These are phyloP conservation scores for Leptoteleia sp. DNA, from an alignment of 1,140 invertebrate genomes.

Conservation along the genomic window DNA sequence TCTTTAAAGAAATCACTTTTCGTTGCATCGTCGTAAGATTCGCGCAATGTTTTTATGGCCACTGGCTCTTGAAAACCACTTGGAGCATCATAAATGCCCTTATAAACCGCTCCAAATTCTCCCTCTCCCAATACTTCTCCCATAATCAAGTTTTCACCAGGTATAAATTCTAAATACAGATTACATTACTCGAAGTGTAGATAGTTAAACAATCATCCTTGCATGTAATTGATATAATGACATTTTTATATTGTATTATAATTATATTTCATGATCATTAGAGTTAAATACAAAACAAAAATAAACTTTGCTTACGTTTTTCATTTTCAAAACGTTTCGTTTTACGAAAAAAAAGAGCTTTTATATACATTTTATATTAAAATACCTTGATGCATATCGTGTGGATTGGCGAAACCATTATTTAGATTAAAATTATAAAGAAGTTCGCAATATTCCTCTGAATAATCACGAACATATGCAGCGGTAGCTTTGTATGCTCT, in stretches of 20 bases:
- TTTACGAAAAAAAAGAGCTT: too few relatives aligned
- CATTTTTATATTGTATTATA: too few relatives aligned
- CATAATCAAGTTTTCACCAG: slow-evolving; percentile 85
- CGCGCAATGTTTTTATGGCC: slow-evolving; percentile 92
- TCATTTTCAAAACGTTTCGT: too few relatives aligned
- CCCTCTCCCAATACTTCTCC: slow-evolving; percentile 90
- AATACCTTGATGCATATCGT: too few relatives aligned
- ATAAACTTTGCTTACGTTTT: too few relatives aligned
- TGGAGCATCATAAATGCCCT: slow-evolving; percentile 84
- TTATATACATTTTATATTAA: too few relatives aligned
- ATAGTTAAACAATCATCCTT: too few relatives aligned
- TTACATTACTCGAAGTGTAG: too few relatives aligned
- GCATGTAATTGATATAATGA: too few relatives aligned
- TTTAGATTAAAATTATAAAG: slow-evolving; percentile 9
- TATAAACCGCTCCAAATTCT: slow-evolving; percentile 94
- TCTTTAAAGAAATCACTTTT: slow-evolving; percentile 91
- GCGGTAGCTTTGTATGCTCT: slow-evolving; percentile 31
- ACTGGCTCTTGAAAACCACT: slow-evolving; percentile 82
- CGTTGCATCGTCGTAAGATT: slow-evolving; percentile 86
- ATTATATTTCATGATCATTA: too few relatives aligned
- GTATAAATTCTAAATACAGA: slow-evolving; percentile 83
- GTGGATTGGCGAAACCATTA: slow-evolving; percentile 1
- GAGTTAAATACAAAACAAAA: too few relatives aligned
- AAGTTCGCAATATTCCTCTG: slow-evolving; percentile 24
- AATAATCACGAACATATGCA: slow-evolving; percentile 33